These are phyloP conservation scores for Trachelipus rathkii DNA, from an alignment of 1,140 invertebrate genomes.

Conservation along the genomic window DNA sequence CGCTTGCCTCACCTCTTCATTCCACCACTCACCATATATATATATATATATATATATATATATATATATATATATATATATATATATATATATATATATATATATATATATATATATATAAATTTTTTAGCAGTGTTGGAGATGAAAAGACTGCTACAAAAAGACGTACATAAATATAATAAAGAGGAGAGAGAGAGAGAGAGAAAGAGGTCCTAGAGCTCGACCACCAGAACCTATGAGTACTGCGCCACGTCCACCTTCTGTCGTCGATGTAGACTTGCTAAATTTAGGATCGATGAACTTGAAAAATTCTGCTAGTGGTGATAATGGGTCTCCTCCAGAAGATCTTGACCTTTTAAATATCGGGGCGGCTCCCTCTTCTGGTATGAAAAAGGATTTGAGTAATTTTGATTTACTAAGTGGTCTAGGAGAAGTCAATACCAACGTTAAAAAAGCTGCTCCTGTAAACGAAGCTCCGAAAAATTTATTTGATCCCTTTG, in stretches of 20 bases:
- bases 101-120: conserved; percentile 8
- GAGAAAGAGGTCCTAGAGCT: background rate
- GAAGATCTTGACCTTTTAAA: conserved; percentile 54
- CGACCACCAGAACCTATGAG: background rate
- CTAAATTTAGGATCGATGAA: background rate
- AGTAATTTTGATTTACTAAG: conserved; percentile 62
- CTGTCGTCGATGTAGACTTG: background rate
- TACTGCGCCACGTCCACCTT: conserved; percentile 1
- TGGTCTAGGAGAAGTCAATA: conserved; percentile 51
- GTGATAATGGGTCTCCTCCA: conserved; percentile 33
- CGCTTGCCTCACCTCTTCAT: too few species aligned
- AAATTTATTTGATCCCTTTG: conserved; percentile 19
- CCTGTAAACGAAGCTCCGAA: conserved; percentile 14
- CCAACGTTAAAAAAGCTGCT: conserved; percentile 22
- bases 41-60: background rate
- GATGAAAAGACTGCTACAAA: conserved; percentile 22
- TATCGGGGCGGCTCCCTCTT: conserved; percentile 48
- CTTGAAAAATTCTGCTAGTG: background rate
- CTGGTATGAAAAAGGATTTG: conserved; percentile 24
- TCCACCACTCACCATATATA: too few species aligned
- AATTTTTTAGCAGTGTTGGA: background rate
- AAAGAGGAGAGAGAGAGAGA: background rate
- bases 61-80: conserved; percentile 4
- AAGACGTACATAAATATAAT: conserved; percentile 21
- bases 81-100: conserved; percentile 5